Percentiles rank a stretch among this genome's conserved stretches.
Conservation (phyloP, 2,888 invertebrate genomes). For the Conus canariensis region DNA sequence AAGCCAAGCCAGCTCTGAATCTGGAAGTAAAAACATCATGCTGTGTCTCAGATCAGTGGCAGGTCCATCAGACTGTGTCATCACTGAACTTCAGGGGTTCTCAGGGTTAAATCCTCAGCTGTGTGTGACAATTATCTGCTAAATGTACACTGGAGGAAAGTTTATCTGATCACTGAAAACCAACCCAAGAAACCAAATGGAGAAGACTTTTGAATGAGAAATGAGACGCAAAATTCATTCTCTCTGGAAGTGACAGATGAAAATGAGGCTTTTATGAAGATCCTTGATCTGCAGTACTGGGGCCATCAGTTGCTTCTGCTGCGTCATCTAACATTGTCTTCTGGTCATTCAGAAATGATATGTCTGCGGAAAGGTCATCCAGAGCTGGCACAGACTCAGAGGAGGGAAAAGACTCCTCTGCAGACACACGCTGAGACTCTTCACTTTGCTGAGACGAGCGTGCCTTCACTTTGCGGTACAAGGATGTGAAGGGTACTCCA, state of each 20-base stretch:
- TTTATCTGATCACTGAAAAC: neutral
- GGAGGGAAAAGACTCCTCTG: neutral
- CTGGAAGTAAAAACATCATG: constrained; percentile 40
- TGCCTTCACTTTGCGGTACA: constrained; percentile 33
- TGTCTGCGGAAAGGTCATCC: neutral
- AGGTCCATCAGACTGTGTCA: neutral
- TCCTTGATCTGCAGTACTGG: neutral
- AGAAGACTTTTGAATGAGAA: neutral
- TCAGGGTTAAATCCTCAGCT: neutral
- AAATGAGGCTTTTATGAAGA: neutral
- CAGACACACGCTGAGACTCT: neutral
- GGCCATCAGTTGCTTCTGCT: neutral
- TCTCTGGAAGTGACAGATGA: neutral
- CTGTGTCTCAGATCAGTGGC: constrained; percentile 23
- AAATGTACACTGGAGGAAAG: too few species aligned
- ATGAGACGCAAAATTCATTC: neutral
- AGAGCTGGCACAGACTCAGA: constrained; percentile 1
- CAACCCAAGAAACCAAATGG: neutral
- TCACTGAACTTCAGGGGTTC: neutral
- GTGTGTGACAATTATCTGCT: neutral
- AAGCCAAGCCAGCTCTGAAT: constrained; percentile 1
- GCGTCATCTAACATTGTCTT: neutral
- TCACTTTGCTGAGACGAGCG: constrained; percentile 7
- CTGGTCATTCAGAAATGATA: neutral
- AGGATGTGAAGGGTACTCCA: constrained; percentile 23